A percentile compares a stretch with the other conserved stretches of the same genome.
These are phyloP conservation scores for Lerema accius DNA, from an alignment of 1,140 invertebrate species.

Conservation along the genomic window DNA sequence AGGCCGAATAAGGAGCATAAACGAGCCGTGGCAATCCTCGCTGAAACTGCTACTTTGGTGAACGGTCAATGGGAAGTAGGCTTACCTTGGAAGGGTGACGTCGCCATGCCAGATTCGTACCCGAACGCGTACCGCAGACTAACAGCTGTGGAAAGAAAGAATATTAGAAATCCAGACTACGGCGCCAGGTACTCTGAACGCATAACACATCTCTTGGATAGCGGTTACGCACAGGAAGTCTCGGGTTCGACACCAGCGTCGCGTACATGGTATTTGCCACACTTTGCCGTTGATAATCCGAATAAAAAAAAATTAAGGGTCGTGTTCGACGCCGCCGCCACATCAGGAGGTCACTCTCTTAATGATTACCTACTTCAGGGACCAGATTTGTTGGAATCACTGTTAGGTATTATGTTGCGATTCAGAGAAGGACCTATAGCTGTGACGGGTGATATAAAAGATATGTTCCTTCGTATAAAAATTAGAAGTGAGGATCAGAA, in stretches of 20 bases:
- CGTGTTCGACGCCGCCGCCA: conserved; percentile 7
- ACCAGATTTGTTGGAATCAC: neutral
- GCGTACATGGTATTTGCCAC: conserved; percentile 10
- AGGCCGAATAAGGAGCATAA: neutral
- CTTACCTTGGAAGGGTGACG: neutral
- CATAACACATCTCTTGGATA: neutral
- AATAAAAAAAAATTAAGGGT: conserved; percentile 9
- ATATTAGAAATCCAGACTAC: neutral
- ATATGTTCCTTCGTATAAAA: conserved; percentile 1
- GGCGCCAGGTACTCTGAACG: neutral
- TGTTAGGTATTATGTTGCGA: neutral
- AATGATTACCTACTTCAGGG: conserved; percentile 1
- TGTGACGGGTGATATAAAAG: neutral
- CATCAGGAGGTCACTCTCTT: neutral
- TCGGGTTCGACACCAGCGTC: too few relatives aligned
- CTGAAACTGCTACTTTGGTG: neutral
- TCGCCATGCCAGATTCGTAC: neutral
- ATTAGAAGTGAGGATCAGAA: neutral
- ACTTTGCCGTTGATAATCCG: conserved; percentile 5
- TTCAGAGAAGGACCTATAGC: neutral
- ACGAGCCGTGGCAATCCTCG: neutral
- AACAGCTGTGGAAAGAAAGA: neutral
- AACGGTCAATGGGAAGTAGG: neutral
- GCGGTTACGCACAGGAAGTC: conserved; percentile 1
- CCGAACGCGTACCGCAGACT: neutral